Percentiles rank a stretch among this genome's conserved stretches.
These are phyloP conservation scores for Butorides virescens DNA, from an alignment of 2,113 vertebrate genomes.

Conservation along the genomic window DNA sequence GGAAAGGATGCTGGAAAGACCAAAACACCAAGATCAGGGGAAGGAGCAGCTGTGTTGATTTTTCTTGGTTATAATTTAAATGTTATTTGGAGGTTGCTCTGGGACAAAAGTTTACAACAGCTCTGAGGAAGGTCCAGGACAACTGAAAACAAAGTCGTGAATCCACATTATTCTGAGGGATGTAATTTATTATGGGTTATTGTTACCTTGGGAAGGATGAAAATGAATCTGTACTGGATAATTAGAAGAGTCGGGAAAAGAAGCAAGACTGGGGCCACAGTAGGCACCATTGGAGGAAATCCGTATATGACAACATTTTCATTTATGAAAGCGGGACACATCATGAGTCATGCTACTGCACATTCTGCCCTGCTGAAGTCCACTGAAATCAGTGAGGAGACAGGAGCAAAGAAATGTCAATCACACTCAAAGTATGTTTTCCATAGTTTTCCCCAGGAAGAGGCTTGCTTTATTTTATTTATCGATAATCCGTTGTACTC, in stretches of 20 bases:
- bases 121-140: not conserved
- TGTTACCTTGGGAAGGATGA: not conserved
- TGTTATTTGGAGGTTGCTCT: not conserved
- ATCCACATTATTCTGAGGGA: not conserved
- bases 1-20: not conserved
- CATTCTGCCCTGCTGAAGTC: not conserved
- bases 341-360: not conserved
- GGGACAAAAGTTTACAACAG: not conserved
- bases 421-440: not conserved
- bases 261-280: not conserved
- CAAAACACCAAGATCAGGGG: not conserved
- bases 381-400: not conserved
- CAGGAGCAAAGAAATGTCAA: not conserved
- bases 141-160: not conserved
- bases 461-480: not conserved
- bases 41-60: not conserved
- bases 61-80: not conserved
- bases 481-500: not conserved
- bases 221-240: not conserved
- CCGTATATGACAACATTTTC: not conserved
- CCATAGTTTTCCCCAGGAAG: not conserved
- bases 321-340: not conserved
- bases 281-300: not conserved
- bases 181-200: not conserved
- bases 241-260: not conserved